Conservation (phyloP, 2,113 vertebrate species). For the Nymphicus hollandicus region DNA sequence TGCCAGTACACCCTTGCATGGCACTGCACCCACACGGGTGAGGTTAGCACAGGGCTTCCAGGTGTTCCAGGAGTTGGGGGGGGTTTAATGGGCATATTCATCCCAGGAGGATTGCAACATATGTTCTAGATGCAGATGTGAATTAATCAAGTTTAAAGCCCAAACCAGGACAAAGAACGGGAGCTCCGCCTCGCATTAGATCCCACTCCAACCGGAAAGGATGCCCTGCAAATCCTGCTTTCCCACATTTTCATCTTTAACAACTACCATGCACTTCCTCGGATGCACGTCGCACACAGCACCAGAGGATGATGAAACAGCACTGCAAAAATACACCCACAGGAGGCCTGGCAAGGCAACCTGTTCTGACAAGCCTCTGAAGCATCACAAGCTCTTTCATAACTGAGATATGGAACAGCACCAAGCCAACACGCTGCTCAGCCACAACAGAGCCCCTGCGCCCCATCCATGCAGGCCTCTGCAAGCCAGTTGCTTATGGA, state of each 20-base stretch:
- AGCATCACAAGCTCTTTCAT: background rate
- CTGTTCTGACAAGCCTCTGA: background rate
- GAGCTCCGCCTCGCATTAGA: background rate
- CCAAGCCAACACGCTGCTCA: background rate
- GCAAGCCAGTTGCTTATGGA: background rate
- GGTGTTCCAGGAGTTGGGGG: background rate
- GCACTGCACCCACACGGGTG: background rate
- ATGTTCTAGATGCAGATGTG: background rate
- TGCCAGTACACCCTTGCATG: background rate
- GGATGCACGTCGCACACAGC: background rate
- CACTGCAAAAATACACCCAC: background rate
- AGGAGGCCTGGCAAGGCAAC: background rate
- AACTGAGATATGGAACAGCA: background rate
- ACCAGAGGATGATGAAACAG: background rate
- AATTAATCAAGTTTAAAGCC: background rate
- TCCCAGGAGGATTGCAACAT: background rate
- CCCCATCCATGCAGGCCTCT: background rate
- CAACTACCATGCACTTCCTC: fast-evolving
- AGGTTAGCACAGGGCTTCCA: background rate
- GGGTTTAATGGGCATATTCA: background rate
- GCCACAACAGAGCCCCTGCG: background rate
- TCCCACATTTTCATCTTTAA: background rate
- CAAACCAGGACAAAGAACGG: background rate
- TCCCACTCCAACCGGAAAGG: background rate
- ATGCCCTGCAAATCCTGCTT: slow-evolving; percentile 2